Evolutionary conservation across 2,797 vertebrate genomes (phyloP), one percentile per base, ranked within the genome.

Genomic region (Coregonus sp.): DNA sequence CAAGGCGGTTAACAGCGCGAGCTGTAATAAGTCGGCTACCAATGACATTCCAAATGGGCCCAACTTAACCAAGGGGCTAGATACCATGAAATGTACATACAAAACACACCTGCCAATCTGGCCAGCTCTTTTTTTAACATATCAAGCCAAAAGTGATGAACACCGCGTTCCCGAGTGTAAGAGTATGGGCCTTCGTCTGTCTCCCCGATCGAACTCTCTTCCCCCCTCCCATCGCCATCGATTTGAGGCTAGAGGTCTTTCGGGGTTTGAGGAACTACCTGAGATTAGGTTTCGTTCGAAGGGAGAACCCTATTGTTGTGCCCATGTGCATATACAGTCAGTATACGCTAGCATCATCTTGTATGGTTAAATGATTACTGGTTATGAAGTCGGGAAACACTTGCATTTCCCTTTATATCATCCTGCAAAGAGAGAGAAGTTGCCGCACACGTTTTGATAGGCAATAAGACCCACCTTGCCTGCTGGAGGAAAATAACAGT

Each of bases 21-120:
- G 80, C 59, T 85, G 80, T 89, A 90, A 91, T 91, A 91, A 92
- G 89, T 91, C 81, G 83, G 14, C 86, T 91, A 90, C 90, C 88
- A 85, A 89, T 84, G 84, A 85, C 87, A 85, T 88, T 92, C 91
- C 88, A 77, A 80, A 87, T 87, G 85, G 85, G 88, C 84, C 65
- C 78, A 76, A 84, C 77, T 80, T 87, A 81, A 90, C 87, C 73
- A 86, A 85, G 59, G 79, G 81, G 74, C 54, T 14, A 75, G 63
- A 88, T 84, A 87, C 79, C 90, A 88, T 88, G 89, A 91, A 90
- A 90, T 88, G 85, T 87, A 88, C 89, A 90, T 88, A 88, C 84
- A 81, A 73, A 33, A 67, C 61, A 65, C 84, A 87, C 89, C 82
- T 90, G 87, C 85, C 88, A 87, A 90, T 91, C 84, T 84, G 75